These are phyloP conservation scores for Sebastes matsubarae DNA, from an alignment of 2,797 vertebrate species.

Conservation along the genomic window DNA sequence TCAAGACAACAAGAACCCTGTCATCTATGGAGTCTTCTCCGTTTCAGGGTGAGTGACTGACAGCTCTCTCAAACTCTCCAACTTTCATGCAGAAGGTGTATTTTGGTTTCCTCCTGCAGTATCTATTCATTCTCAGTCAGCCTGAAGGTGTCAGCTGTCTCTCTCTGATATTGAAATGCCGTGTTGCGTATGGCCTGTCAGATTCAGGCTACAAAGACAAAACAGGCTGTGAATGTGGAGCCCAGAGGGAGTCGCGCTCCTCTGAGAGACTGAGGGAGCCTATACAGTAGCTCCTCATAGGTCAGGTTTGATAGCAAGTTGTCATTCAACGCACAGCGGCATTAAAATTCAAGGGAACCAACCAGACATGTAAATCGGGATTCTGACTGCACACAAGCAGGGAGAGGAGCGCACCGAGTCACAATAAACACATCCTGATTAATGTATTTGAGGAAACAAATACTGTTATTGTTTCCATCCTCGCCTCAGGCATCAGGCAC, in stretches of 20 bases:
- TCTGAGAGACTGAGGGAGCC: slow-evolving; percentile 43
- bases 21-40: slow-evolving; percentile 97
- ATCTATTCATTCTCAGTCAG: slow-evolving; percentile 48
- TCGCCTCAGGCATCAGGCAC: slow-evolving; percentile 41
- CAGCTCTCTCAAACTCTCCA: slow-evolving; percentile 38
- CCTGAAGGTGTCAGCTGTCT: slow-evolving; percentile 38
- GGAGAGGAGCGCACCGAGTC: slow-evolving; percentile 42
- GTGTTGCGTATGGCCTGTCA: slow-evolving; percentile 45
- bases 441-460: slow-evolving; percentile 71
- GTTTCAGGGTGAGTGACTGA: slow-evolving; percentile 91
- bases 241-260: slow-evolving; percentile 45
- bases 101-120: slow-evolving; percentile 44
- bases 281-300: slow-evolving; percentile 37
- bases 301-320: slow-evolving; percentile 67
- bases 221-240: slow-evolving; percentile 48
- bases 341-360: slow-evolving; percentile 47
- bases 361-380: slow-evolving; percentile 39
- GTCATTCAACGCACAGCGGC: slow-evolving; percentile 53
- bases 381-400: slow-evolving; percentile 20
- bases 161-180: slow-evolving; percentile 62
- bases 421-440: slow-evolving; percentile 70
- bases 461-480: slow-evolving; percentile 59
- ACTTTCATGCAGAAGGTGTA: slow-evolving; percentile 42
- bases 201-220: slow-evolving; percentile 59
- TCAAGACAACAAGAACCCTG: slow-evolving; percentile 96